These are phyloP conservation scores for Natrix natrix DNA, from an alignment of 2,797 vertebrate genomes.

Conservation along the genomic window DNA sequence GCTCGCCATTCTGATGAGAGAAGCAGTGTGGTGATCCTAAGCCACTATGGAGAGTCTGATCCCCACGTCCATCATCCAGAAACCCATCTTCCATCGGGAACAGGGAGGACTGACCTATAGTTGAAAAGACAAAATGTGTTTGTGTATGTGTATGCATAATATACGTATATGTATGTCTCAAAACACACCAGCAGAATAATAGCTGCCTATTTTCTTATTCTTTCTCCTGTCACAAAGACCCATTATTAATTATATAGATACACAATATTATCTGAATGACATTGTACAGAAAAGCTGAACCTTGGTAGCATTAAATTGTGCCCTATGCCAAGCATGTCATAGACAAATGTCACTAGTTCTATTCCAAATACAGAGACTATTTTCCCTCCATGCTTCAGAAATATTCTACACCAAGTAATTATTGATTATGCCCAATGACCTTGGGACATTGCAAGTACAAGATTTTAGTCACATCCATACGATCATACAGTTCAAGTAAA, in stretches of 20 bases:
- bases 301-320: neutral
- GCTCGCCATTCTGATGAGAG: constrained; percentile 95
- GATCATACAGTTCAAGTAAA: constrained; percentile 25
- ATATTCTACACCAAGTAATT: neutral
- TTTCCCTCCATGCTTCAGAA: neutral
- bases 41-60: constrained; percentile 88
- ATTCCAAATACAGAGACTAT: neutral
- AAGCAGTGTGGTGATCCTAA: constrained; percentile 95
- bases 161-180: neutral
- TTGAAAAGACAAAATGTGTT: constrained; percentile 38
- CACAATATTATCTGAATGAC: neutral
- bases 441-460: neutral
- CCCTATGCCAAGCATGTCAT: constrained; percentile 1
- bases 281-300: neutral
- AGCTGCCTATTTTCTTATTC: neutral
- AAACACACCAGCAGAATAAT: constrained; percentile 63
- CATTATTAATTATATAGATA: constrained; percentile 20
- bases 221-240: constrained; percentile 18
- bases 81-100: constrained; percentile 99
- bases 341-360: neutral
- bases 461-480: neutral
- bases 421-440: neutral
- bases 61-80: constrained; percentile 91
- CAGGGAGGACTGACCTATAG: constrained; percentile 91
- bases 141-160: neutral